A percentile compares a stretch with the other conserved stretches of the same genome.
phyloP scores from a whole-genome alignment of 2,797 vertebrate genomes.

The Clarias laeviceps region DNA sequence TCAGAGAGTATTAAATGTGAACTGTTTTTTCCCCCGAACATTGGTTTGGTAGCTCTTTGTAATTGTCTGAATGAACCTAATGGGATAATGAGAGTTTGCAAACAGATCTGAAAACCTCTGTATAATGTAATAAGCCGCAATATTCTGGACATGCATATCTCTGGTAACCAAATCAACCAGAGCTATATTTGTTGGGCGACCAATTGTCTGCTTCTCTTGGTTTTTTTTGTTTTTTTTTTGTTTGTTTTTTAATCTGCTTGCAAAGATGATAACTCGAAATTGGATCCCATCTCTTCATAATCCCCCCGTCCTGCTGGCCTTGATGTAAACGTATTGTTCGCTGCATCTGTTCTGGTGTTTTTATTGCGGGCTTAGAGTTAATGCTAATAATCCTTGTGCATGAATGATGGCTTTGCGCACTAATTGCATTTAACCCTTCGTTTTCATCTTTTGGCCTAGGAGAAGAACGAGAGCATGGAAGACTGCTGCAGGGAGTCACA shows the following conservation, averaged over 20 bases:
- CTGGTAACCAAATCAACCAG: constrained; percentile 55
- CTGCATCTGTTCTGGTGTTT: constrained; percentile 17
- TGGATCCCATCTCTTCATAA: constrained; percentile 49
- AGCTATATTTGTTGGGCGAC: constrained; percentile 53
- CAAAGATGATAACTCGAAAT: constrained; percentile 54
- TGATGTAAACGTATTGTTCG: constrained; percentile 27
- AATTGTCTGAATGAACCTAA: constrained; percentile 50
- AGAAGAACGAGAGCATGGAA: background rate
- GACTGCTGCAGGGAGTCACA: background rate
- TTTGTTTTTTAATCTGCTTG: constrained; percentile 49
- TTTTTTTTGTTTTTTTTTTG: background rate
- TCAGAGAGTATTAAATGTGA: background rate
- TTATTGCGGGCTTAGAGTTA: background rate
- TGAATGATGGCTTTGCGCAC: constrained; percentile 10
- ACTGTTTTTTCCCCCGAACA: background rate
- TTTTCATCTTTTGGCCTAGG: too few relatives aligned
- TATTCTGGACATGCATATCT: constrained; percentile 49
- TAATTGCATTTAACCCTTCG: constrained; percentile 28
- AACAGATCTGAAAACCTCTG: constrained; percentile 47
- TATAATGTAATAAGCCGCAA: constrained; percentile 56
- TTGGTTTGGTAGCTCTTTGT: constrained; percentile 31
- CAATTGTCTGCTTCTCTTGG: constrained; percentile 56
- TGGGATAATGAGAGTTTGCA: constrained; percentile 49
- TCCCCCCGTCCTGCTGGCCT: constrained; percentile 35
- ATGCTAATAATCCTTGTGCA: constrained; percentile 17